Evolutionary conservation across 2,797 vertebrate genomes (phyloP).

Genomic region (Ambastaia sidthimunki): DNA sequence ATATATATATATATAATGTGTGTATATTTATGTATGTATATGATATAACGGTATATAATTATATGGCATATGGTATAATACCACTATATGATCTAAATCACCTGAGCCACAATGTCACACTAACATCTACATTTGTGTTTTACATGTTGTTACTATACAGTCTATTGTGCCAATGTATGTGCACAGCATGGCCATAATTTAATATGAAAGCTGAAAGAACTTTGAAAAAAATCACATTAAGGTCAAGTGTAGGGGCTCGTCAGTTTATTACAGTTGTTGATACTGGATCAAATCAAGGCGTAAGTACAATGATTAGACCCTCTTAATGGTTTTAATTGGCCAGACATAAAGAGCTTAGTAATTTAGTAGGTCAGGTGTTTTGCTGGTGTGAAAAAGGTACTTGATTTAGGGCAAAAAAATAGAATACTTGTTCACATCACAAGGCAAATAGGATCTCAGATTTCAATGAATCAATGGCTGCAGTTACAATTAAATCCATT

Average conservation of each 20-base stretch:
- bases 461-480: not conserved
- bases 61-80: no score
- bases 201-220: not conserved
- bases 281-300: not conserved
- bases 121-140: not conserved
- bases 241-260: not conserved
- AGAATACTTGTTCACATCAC: not conserved
- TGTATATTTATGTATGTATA: no score
- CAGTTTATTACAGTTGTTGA: constrained; percentile 4
- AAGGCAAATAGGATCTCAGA: not conserved
- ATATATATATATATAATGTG: no score
- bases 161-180: not conserved
- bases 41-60: no score
- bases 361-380: constrained; percentile 4
- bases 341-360: constrained; percentile 10
- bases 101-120: not conserved
- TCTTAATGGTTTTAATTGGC: constrained; percentile 9
- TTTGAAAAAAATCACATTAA: constrained; percentile 9
- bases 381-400: not conserved
- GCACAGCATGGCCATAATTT: not conserved
- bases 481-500: not conserved
- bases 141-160: no score
- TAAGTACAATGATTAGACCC: not conserved
- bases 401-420: not conserved
- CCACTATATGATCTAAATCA: no score